Base-by-base conservation (phyloP, 2,888 invertebrate genomes). In the Oligia latruncula region DNA sequence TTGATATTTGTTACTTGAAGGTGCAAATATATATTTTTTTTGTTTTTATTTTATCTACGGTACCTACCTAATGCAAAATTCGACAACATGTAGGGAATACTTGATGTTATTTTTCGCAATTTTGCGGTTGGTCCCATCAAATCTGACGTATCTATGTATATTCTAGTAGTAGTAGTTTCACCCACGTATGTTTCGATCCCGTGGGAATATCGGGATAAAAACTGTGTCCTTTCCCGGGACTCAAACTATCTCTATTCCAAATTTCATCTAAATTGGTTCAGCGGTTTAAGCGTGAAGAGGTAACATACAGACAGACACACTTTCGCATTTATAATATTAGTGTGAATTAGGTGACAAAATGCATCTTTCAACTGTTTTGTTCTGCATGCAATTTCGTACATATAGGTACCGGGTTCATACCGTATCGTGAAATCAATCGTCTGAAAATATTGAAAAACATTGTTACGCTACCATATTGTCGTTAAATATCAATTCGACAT, bases 401-500 rank as follows among this genome's bases (percentile, higher is more conserved):
- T 29, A 17, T 43, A 73, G 2, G 13, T 23, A n/a, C 29, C 11
- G 23, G 5, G 17, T 66, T n/a, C 43, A 17, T 43, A 23, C 4
- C 11, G 5, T 15, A 49, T 17, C 8, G 3, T 8, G 11, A 43
- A 71, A 74, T 35, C 35, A 72, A 29, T 76, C 49, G 0, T 35
- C 1, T 52, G 17, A 71, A 72, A 66, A 73, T 62, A 62, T 75
- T 58, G 9, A 80, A 74, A 72, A 77, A 86, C 49, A 65, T 46
- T 78, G 58, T 58, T 60, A 64, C 23, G 9, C 60, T 40, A 62
- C 40, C 4, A 85, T 65, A 80, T 67, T 73, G 43, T 62, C 72
- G 60, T 77, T 74, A 70, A 79, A 84, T 76, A 79, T 77, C 81
- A 84, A 80, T 84, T 80, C 66, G 8, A 74, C 23, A 52, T 20